These are phyloP conservation scores for Neria commutata DNA, from an alignment of 2,888 invertebrate genomes.

Conservation along the genomic window DNA sequence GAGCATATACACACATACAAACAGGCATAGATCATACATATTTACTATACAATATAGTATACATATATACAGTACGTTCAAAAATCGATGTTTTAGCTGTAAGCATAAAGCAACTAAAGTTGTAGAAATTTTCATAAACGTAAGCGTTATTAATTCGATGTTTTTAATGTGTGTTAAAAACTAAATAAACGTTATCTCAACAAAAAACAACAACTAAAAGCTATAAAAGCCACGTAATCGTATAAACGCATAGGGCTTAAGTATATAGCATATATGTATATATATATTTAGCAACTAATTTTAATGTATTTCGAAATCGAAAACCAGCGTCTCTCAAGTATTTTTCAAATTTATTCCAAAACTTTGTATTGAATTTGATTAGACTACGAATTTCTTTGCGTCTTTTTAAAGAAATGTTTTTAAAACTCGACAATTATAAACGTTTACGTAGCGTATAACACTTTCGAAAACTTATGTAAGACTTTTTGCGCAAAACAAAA, in stretches of 20 bases:
- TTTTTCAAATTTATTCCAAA: not conserved
- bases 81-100: constrained; percentile 22
- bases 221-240: not conserved
- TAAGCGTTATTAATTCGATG: no score
- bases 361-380: constrained; percentile 13
- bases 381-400: constrained; percentile 22
- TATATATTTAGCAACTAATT: not conserved
- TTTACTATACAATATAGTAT: not conserved
- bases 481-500: constrained; percentile 5
- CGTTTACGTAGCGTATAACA: constrained; percentile 11
- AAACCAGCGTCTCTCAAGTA: constrained; percentile 5
- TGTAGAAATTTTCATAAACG: no score
- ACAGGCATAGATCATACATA: not conserved
- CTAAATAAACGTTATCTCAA: constrained; percentile 1
- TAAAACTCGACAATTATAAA: constrained; percentile 28
- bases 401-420: constrained; percentile 17
- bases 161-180: constrained; percentile 21
- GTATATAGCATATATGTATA: not conserved
- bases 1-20: constrained; percentile 7
- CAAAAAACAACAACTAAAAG: constrained; percentile 1
- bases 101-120: no score
- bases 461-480: not conserved
- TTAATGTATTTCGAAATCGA: constrained; percentile 3
- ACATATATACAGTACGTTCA: not conserved
- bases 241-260: not conserved